Evolutionary conservation across 2,888 invertebrate genomes (phyloP).

Genomic region (Drepana falcataria): DNA sequence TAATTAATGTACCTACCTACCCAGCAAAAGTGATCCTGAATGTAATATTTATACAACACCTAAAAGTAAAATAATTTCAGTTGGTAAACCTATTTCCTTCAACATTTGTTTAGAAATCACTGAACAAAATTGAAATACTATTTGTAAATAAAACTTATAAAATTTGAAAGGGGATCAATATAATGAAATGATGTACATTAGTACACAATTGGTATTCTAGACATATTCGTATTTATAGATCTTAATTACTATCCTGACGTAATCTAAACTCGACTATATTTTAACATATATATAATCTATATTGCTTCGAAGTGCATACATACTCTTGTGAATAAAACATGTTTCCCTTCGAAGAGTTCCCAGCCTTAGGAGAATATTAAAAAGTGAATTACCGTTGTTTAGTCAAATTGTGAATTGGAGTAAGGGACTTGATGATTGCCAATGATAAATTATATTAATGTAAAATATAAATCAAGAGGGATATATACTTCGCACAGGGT

Average conservation of each 20-base stretch:
- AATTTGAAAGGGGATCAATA: constrained; percentile 76
- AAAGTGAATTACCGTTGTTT: constrained; percentile 52
- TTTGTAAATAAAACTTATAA: constrained; percentile 75
- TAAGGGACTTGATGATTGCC: constrained; percentile 69
- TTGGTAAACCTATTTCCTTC: constrained; percentile 21
- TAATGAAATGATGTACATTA: constrained; percentile 71
- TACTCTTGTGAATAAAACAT: constrained; percentile 47
- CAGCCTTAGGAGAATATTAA: constrained; percentile 40
- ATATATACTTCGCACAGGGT: constrained; percentile 71
- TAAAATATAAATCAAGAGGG: constrained; percentile 61
- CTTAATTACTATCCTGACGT: constrained; percentile 63
- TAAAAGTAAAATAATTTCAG: constrained; percentile 3
- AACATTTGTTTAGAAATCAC: constrained; percentile 40
- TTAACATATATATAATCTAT: constrained; percentile 39
- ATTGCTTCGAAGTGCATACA: constrained; percentile 43
- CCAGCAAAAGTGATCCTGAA: not conserved
- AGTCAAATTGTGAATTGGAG: constrained; percentile 59
- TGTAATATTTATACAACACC: not conserved
- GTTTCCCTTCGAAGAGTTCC: constrained; percentile 29
- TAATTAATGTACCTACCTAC: not conserved
- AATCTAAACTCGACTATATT: constrained; percentile 49
- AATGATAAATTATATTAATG: constrained; percentile 59
- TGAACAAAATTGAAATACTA: constrained; percentile 51
- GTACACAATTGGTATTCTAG: constrained; percentile 76
- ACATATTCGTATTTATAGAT: constrained; percentile 69